Evolutionary conservation across 1,140 invertebrate genomes (phyloP).

Genomic region (Eufriesea mexicana): DNA sequence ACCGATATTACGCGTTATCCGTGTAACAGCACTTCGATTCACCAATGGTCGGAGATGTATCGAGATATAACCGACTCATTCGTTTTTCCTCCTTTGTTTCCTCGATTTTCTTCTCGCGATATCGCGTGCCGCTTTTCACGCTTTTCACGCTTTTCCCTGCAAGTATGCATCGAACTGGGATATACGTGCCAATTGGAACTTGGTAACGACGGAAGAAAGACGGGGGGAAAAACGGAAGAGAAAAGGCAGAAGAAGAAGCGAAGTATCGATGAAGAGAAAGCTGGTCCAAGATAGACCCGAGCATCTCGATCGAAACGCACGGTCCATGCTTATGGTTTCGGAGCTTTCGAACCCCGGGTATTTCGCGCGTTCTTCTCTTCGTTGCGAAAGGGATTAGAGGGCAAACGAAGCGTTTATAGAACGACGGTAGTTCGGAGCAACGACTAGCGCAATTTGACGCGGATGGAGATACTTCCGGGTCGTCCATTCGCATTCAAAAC

Average conservation of each 20-base stretch:
- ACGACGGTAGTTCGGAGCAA: neutral
- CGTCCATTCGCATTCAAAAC: neutral
- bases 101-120: neutral
- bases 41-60: too few species aligned
- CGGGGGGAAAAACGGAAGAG: neutral
- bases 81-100: neutral
- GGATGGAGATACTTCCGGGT: neutral
- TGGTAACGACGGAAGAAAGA: neutral
- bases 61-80: neutral
- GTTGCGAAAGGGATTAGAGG: neutral
- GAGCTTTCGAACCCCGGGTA: neutral
- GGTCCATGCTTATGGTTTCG: neutral
- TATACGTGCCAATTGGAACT: conserved; percentile 29
- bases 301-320: too few species aligned
- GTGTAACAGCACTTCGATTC: too few species aligned
- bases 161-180: conserved; percentile 16
- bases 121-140: neutral
- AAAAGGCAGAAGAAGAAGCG: neutral
- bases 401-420: neutral
- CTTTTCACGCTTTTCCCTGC: neutral
- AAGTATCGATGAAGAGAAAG: neutral
- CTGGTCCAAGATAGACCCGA: neutral
- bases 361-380: neutral
- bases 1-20: too few species aligned
- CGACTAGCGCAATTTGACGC: too few species aligned